Base-by-base conservation (phyloP, 2,797 vertebrate genomes). In the Jordanella pulchra region DNA sequence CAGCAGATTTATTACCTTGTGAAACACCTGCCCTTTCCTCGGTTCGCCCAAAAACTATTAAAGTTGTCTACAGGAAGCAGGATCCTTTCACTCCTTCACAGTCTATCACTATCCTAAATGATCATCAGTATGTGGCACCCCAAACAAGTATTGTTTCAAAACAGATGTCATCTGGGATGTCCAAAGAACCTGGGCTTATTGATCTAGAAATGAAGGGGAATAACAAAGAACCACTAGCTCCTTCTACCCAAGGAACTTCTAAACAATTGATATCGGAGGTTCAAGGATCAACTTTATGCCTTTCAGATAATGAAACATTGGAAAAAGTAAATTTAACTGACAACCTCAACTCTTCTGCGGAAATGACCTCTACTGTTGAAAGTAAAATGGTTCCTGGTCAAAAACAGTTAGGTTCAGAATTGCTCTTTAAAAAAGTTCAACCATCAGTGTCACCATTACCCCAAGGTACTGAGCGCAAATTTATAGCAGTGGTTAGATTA, bases 401-500 rank as follows among this genome's bases (percentile, higher is more conserved):
- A 47, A 44, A 15, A 1, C 17, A 27, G 51, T 63, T 63, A 44
- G 56, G 25, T 76, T 73, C 58, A 69, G 69, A 70, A 13, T 48
- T 2, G 12, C 63, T 69, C 18, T 10, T 10, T 61, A 30, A 6
- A 23, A 12, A 3, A 27, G 48, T 21, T 27, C 48, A 61, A 44
- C 13, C 54, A 1, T 42, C 25, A 1, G 2, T 35, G 11, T 69
- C n/a, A 60, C 15, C 1, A 0, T 27, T 15, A n/a, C 47, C 27
- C 1, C 32, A 13, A 0, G 13, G 17, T 35, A 0, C 15, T 60
- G 39, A 72, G 25, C 27, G 65, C 17, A 81, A 75, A 44, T 18
- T 58, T 0, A 55, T 17, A 48, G 64, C 81, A 17, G 67, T 87
- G 28, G 83, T 91, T 23, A 79, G 47, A 84, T 79, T 89, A 73